Conservation (phyloP, 2,888 invertebrate species). For the Megaustenia siamemsis region DNA sequence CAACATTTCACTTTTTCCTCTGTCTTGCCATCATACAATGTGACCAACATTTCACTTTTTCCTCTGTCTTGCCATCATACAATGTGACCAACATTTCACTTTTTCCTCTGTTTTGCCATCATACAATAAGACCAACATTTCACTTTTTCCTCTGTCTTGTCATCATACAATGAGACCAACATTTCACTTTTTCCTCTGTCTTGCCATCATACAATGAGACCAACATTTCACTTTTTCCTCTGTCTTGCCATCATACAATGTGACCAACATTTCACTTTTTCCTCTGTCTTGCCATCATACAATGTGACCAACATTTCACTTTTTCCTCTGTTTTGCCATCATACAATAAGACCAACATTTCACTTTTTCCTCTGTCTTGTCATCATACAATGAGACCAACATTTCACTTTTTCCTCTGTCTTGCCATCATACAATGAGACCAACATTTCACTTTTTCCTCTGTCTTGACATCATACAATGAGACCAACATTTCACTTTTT, state of each 20-base stretch:
- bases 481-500: not conserved
- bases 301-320: not conserved
- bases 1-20: not conserved
- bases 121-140: too few relatives aligned
- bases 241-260: not conserved
- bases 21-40: conserved; percentile 75
- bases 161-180: too few relatives aligned
- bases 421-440: too few relatives aligned
- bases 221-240: not conserved
- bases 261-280: not conserved
- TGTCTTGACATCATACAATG: too few relatives aligned
- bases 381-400: too few relatives aligned
- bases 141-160: not conserved
- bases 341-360: not conserved
- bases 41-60: not conserved
- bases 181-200: too few relatives aligned
- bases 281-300: conserved; percentile 72
- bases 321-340: not conserved
- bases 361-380: not conserved
- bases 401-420: not conserved
- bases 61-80: not conserved
- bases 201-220: too few relatives aligned
- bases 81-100: not conserved
- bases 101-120: not conserved
- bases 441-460: too few relatives aligned